Evolutionary conservation across 2,888 invertebrate genomes (phyloP), one percentile per base, ranked within the genome.

Genomic region (Dione vanillae): DNA sequence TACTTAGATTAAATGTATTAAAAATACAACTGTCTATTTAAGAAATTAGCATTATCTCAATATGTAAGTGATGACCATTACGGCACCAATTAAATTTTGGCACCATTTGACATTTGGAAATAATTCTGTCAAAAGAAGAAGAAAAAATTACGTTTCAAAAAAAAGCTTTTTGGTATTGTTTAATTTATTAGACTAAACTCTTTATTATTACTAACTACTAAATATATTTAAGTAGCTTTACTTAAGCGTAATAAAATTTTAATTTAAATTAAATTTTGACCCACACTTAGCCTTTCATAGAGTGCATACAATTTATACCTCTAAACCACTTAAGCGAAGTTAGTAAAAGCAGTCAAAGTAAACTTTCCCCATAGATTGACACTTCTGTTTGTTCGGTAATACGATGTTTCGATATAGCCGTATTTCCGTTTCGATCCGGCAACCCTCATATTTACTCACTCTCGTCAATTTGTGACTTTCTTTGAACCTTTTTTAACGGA

Each of bases 331-430:
- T 72, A 68, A 61, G 61, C 59, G 71, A 71, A 71, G 75, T 74
- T 67, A 58, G 71, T 73, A 74, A 72, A 73, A 69, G 69, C 74
- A 61, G 74, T 27, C 62, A 62, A 71, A 73, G 69, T 40, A 75
- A 75, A 73, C 73, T 69, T 71, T 64, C 65, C 73, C 74, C 71
- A 71, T 73, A 73, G 74, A 73, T 73, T 75, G 74, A 71, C 71
- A 72, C 70, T 49, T 70, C 69, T 75, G 74, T 75, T 75, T 75
- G 74, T 74, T 75, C 67, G 68, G 74, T 72, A 71, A 74, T 75
- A 72, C 75, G 74, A 71, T 74, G 75, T 72, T 72, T 72, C 68
- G 61, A 54, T 69, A 62, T 54, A 67, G 58, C 59, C 68, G 68
- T 62, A 54, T 62, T 68, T 45, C 62, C 52, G 68, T 54, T 68